Evolutionary conservation across 1,140 invertebrate species (phyloP), one percentile per base, ranked within the genome.

Genomic region (Acromyrmex charruanus): DNA sequence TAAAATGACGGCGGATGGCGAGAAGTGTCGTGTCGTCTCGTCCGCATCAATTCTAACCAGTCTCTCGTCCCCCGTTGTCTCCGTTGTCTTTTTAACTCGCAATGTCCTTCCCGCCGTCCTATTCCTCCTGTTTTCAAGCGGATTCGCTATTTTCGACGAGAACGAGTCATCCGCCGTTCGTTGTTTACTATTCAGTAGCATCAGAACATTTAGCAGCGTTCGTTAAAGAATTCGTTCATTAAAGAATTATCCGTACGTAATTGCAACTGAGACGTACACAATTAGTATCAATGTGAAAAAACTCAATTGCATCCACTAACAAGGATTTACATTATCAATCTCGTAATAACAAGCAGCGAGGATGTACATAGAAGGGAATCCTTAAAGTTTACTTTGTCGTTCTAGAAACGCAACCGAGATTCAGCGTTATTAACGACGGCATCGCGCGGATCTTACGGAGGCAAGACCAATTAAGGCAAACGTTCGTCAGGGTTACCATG

Each of bases 41-140:
- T 63, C 28, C 61, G 65, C 53, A 65, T 49, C 61, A 44, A 58
- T 89, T 82, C 75, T 79, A 80, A 90, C 88, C 89, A 80, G 77
- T 81, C 79, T 49, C 21, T 21, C 66, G 5, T 9, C 14, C 51
- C 49, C 3, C 77, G 14, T 10, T 12, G 10, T 31, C 28, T 1
- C 10, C 16, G n/a, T 53, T 51, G 21, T 82, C 85, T 69, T 72
- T 86, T 82, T 59, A 82, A 74, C 39, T 72, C 44, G 4, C 12
- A 25, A 31, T 49, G 53, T 72, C 79, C 79, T 82, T 71, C 5
- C 66, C 79, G 35, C 35, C 25, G 66, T 72, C 66, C 55, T 82
- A 72, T 82, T 58, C 1, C 80, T 75, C 49, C 80, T 51, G 77
- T 71, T 58, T 81, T 72, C 35, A 58, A 25, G 25, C 69, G 44